These are phyloP conservation scores for Gobionotothen gibberifrons DNA, from an alignment of 2,797 vertebrate species.

Conservation along the genomic window DNA sequence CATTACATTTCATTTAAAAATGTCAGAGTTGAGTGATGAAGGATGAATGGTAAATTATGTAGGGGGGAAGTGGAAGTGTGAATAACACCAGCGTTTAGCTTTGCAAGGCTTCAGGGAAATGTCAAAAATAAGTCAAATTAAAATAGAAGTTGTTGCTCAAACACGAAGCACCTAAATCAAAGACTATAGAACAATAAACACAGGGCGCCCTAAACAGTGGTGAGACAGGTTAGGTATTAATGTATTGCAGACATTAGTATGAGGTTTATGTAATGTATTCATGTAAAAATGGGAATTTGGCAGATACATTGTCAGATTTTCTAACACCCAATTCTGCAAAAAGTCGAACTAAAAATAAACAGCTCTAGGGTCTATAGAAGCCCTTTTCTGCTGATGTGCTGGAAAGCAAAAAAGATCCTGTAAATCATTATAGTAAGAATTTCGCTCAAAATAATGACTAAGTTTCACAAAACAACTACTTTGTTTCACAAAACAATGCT, in stretches of 20 bases:
- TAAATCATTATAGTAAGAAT: no score
- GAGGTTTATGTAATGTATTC: background rate
- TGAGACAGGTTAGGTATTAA: no score
- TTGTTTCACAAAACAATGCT: no score
- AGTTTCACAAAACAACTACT: no score
- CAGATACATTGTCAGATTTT: background rate
- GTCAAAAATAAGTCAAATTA: conserved; percentile 16
- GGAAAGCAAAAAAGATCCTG: no score
- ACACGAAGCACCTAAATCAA: background rate
- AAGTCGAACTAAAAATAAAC: background rate
- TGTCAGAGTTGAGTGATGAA: conserved; percentile 77
- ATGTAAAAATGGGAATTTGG: background rate
- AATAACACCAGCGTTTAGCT: conserved; percentile 54
- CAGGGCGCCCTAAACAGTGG: background rate
- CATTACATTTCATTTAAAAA: conserved; percentile 76
- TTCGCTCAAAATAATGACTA: no score
- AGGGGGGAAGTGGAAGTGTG: conserved; percentile 36
- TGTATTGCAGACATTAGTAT: background rate
- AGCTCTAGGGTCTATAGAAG: no score
- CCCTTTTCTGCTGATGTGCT: no score
- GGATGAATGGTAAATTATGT: conserved; percentile 61
- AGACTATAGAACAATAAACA: background rate
- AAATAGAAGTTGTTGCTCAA: conserved; percentile 1
- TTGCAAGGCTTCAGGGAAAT: conserved; percentile 39
- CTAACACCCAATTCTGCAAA: background rate